Conservation (phyloP, 1,140 invertebrate genomes). For the Globodera ellingtonae region DNA sequence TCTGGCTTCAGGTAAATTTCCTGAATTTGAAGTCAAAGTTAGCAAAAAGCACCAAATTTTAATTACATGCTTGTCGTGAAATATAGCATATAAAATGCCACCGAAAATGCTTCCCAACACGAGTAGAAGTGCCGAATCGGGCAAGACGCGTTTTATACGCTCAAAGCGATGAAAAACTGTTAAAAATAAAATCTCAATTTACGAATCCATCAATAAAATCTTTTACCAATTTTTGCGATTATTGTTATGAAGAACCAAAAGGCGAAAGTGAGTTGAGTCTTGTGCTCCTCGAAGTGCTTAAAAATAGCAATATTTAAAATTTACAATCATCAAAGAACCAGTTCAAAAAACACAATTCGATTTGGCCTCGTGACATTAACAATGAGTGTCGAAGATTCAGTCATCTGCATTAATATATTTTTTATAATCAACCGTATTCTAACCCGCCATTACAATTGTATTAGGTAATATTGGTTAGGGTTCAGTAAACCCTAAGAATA, state of each 20-base stretch:
- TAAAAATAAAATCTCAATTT: slow-evolving; percentile 2
- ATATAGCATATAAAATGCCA: slow-evolving; percentile 50
- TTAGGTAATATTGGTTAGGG: too few relatives aligned
- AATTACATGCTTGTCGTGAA: slow-evolving; percentile 45
- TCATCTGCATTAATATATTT: not conserved
- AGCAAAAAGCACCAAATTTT: slow-evolving; percentile 38
- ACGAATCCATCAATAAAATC: too few relatives aligned
- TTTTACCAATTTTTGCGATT: slow-evolving; percentile 38
- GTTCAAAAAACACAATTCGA: not conserved
- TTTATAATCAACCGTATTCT: too few relatives aligned
- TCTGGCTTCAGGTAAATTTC: slow-evolving; percentile 44
- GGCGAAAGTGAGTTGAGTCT: slow-evolving; percentile 42
- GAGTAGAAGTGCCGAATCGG: slow-evolving; percentile 58
- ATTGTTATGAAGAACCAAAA: slow-evolving; percentile 46
- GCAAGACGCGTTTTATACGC: slow-evolving; percentile 68
- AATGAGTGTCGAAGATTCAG: not conserved
- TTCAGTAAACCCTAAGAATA: too few relatives aligned
- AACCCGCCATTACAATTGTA: too few relatives aligned
- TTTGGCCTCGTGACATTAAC: not conserved
- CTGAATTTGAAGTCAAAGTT: slow-evolving; percentile 19
- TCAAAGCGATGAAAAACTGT: slow-evolving; percentile 41
- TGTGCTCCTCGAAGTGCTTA: slow-evolving; percentile 35
- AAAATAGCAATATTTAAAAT: not conserved
- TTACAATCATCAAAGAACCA: not conserved
- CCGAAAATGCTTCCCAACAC: slow-evolving; percentile 58